Evolutionary conservation across 2,113 vertebrate genomes (phyloP).

Genomic region (Notothenia rossii): DNA sequence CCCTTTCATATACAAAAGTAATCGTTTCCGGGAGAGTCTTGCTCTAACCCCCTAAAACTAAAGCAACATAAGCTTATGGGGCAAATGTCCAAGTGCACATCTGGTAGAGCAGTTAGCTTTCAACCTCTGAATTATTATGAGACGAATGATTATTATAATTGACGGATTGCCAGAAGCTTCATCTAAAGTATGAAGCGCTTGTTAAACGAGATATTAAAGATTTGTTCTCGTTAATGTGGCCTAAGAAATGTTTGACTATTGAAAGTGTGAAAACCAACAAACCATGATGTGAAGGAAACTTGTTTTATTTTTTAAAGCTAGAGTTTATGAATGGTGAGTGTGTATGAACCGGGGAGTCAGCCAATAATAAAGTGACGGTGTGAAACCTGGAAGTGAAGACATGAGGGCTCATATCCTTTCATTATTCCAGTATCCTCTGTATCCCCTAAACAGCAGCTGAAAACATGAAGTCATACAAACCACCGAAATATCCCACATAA

Average conservation of each 20-base stretch:
- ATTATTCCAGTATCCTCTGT: conserved; percentile 56
- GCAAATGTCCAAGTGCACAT: background rate
- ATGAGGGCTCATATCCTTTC: conserved; percentile 50
- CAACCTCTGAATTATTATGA: conserved; percentile 12
- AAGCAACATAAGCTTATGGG: background rate
- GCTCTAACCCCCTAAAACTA: no score
- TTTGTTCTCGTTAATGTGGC: background rate
- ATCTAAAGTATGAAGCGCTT: background rate
- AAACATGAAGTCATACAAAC: conserved; percentile 20
- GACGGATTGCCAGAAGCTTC: background rate
- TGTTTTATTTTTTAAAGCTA: background rate
- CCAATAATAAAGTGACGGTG: conserved; percentile 7
- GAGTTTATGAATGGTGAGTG: conserved; percentile 16
- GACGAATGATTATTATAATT: conserved; percentile 3
- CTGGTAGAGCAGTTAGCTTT: background rate
- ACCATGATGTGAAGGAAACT: background rate
- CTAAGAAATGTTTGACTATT: conserved; percentile 10
- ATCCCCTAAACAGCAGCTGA: conserved; percentile 22
- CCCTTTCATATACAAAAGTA: no score
- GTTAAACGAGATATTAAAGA: background rate
- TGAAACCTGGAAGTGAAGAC: conserved; percentile 21
- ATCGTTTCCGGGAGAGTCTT: no score
- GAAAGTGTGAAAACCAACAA: background rate
- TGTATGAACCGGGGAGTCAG: background rate
- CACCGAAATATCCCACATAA: background rate